Evolutionary conservation across 2,113 vertebrate genomes (phyloP).

Genomic region (Platycercus adscitus): DNA sequence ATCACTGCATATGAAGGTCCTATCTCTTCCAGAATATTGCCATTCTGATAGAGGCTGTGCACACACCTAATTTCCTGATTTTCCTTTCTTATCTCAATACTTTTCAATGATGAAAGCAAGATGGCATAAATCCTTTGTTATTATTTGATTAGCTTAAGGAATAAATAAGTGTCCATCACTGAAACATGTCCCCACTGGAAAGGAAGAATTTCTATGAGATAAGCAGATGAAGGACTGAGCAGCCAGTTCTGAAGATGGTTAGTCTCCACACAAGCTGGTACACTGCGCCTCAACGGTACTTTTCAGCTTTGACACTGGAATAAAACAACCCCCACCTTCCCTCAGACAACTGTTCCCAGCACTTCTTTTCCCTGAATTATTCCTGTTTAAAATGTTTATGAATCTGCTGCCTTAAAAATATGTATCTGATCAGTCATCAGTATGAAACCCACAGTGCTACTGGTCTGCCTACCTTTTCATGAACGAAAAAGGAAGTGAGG

Average conservation of each 20-base stretch:
- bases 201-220: not conserved
- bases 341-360: not conserved
- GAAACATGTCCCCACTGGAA: not conserved
- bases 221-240: not conserved
- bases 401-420: not conserved
- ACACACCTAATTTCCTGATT: not conserved
- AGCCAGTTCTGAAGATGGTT: not conserved
- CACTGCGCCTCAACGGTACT: accelerated
- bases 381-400: not conserved
- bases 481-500: accelerated
- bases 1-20: not conserved
- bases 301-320: not conserved
- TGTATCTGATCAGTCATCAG: not conserved
- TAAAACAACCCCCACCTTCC: not conserved
- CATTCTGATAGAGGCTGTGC: not conserved
- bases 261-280: not conserved
- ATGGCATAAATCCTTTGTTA: not conserved
- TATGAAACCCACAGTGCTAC: not conserved
- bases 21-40: not conserved
- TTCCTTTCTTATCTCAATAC: not conserved
- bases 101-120: not conserved
- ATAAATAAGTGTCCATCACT: not conserved
- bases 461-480: not conserved
- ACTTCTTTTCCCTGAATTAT: not conserved
- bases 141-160: not conserved